phyloP scores from a whole-genome alignment of 2,888 invertebrate species.

The Celastrina argiolus region DNA sequence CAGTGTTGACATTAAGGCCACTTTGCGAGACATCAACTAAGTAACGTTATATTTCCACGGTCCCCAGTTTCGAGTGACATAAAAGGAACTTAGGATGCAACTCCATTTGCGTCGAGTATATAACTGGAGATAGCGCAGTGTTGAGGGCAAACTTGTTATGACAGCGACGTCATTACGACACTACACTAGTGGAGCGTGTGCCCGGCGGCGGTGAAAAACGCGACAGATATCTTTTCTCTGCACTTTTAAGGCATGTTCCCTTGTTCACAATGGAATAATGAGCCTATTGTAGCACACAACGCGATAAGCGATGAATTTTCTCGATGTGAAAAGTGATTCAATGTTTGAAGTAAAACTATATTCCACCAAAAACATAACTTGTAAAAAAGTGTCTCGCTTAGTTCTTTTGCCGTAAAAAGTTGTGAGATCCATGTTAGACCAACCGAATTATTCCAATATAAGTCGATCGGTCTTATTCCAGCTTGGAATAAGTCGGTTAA shows the following conservation, averaged over 20 bases:
- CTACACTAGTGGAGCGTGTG: neutral
- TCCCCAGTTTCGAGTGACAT: slow-evolving; percentile 19
- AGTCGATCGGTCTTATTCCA: too few relatives aligned
- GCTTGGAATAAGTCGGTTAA: too few relatives aligned
- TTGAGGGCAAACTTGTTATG: neutral
- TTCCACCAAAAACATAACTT: too few relatives aligned
- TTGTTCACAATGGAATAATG: slow-evolving; percentile 4
- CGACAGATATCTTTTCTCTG: slow-evolving; percentile 12
- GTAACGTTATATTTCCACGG: slow-evolving; percentile 18
- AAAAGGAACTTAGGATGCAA: slow-evolving; percentile 16
- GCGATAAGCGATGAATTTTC: neutral
- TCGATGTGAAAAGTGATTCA: neutral
- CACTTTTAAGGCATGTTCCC: neutral
- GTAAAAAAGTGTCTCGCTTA: too few relatives aligned
- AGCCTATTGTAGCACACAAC: neutral
- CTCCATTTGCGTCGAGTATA: slow-evolving; percentile 15
- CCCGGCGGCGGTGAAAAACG: slow-evolving; percentile 11
- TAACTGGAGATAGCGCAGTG: slow-evolving; percentile 3
- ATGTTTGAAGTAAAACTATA: neutral
- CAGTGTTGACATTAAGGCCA: slow-evolving; percentile 9
- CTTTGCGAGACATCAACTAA: slow-evolving; percentile 17
- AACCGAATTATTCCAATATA: too few relatives aligned
- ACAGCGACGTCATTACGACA: slow-evolving; percentile 16
- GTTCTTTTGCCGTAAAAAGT: too few relatives aligned
- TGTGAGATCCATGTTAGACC: too few relatives aligned